Base-by-base conservation (phyloP, 1,140 invertebrate species). In the Conopomorpha cramerella region DNA sequence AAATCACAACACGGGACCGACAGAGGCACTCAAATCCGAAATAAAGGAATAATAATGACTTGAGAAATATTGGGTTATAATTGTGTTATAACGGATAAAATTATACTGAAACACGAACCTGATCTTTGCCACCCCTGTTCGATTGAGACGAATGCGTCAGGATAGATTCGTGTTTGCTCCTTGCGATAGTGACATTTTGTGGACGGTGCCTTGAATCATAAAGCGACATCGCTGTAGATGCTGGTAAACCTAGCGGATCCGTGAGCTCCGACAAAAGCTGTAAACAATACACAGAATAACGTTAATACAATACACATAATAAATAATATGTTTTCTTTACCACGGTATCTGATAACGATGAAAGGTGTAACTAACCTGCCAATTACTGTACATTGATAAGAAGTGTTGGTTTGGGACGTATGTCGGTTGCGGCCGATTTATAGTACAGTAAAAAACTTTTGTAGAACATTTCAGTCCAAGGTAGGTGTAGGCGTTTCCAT, bases 371-470 rank as follows among this genome's bases (percentile, higher is more conserved):
- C 45, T 64, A 64, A 79, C 77, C 74, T 92, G 88, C 96, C 96
- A 99, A 62, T 98, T 96, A 7, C 93, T 96, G 57, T 99, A 99
- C 95, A 99, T 99, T 10, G 95, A 97, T 25, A 98, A 76, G 51
- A 90, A 92, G 44, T 92, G 88, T 64, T 95, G 90, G 57, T 93
- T 89, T 1, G 85, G 86, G 25, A 97, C 93, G 63, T 96, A 98
- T 78, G 95, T 96, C 0, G 96, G 95, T 64, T 98, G 95, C 0
- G 93, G 90, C 45, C 92, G 85, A 61, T 95, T 95, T 12, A 94
- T 77, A 1, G 93, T 96, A 51, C 95, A 97, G 65, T 94, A 99
- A 46, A 92, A 95, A 11, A 91, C 84, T 55, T 90, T 85, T 0
- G 93, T 95, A 3, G 92, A 93, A 56, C 90, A 90, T 63, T 96